These are phyloP conservation scores for Bellardia bayeri DNA, from an alignment of 2,888 invertebrate species.

Conservation along the genomic window DNA sequence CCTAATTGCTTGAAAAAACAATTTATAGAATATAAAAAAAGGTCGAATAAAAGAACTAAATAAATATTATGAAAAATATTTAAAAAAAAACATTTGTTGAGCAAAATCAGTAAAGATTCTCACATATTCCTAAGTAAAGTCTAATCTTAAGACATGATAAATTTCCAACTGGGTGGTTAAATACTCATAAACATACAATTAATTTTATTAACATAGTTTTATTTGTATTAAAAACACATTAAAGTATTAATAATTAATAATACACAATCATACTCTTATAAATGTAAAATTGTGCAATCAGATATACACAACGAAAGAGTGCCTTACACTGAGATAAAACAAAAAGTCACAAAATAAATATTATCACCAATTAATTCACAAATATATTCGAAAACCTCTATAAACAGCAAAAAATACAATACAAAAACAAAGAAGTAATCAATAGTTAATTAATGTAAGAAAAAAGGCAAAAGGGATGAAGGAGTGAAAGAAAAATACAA, in stretches of 20 bases:
- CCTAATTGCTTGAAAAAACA: too few species aligned
- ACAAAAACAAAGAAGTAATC: neutral
- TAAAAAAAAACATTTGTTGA: too few species aligned
- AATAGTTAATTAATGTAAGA: neutral
- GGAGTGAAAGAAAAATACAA: neutral
- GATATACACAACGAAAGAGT: neutral
- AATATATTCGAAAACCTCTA: constrained; percentile 7
- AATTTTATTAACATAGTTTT: too few species aligned
- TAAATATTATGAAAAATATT: too few species aligned
- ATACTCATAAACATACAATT: too few species aligned
- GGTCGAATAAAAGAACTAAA: too few species aligned
- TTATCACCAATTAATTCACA: constrained; percentile 34
- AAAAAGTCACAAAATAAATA: constrained; percentile 26
- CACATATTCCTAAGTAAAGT: too few species aligned
- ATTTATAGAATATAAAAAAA: too few species aligned
- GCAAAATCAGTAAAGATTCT: too few species aligned
- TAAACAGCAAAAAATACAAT: neutral
- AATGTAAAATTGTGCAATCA: neutral
- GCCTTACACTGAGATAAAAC: neutral
- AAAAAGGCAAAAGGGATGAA: neutral
- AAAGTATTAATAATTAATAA: constrained; percentile 46
- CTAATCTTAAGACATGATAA: too few species aligned
- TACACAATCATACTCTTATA: neutral
- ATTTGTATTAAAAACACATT: constrained; percentile 15
- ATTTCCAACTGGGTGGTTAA: too few species aligned